phyloP scores from a whole-genome alignment of 2,797 vertebrate species.

The Loriculus beryllinus region DNA sequence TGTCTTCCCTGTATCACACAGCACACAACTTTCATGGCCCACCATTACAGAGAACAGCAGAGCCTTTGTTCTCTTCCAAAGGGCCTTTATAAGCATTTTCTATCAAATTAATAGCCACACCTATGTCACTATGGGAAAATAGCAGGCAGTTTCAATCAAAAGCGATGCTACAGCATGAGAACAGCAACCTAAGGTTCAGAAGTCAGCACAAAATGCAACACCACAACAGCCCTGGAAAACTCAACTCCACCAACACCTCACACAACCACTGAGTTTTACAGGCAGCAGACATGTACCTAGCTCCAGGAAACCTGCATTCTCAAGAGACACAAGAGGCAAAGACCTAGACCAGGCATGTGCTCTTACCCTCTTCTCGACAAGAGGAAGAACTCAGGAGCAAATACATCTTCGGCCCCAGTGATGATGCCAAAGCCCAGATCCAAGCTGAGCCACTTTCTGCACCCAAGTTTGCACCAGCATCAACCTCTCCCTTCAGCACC shows the following conservation, averaged over 20 bases:
- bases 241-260: background rate
- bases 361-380: background rate
- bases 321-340: background rate
- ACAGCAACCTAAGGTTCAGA: background rate
- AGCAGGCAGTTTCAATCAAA: background rate
- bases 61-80: background rate
- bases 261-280: background rate
- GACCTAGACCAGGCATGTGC: background rate
- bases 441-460: background rate
- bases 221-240: background rate
- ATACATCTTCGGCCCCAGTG: background rate
- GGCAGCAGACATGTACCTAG: accelerated
- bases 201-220: background rate
- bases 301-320: no score
- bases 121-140: background rate
- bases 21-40: accelerated
- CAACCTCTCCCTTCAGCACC: background rate
- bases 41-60: background rate
- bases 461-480: accelerated
- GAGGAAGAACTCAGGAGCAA: background rate
- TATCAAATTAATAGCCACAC: background rate
- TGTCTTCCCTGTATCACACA: accelerated
- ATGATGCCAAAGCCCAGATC: background rate
- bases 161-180: background rate
- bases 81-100: background rate